Evolutionary conservation across 2,888 invertebrate genomes (phyloP), one percentile per base, ranked within the genome.

Genomic region (Andrena camellia): DNA sequence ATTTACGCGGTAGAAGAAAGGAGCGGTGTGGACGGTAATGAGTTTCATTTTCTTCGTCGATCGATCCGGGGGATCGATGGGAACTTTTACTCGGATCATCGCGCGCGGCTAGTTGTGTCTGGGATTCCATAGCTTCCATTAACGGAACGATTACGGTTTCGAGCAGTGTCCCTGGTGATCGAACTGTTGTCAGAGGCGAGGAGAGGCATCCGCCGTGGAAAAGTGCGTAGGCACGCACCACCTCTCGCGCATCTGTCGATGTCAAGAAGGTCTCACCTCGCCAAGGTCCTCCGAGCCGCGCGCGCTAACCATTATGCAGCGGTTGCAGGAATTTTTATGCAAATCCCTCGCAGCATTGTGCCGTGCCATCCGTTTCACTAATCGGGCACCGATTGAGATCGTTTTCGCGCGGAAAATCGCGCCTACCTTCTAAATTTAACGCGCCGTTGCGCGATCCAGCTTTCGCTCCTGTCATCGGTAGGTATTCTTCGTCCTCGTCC

Each of bases 271-370:
- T 89, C 89, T 87, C 87, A 81, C 88, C 85, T 87, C 89, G 74
- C 77, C 91, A 91, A 91, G 91, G 91, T 88, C 86, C 78, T 72
- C 71, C 77, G 54, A 74, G 63, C 71, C 33, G 13, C 42, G 31
- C 63, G 60, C 72, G 57, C 62, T 71, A 72, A 71, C 33, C 70
- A 87, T 88, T 89, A 88, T 88, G 88, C 88, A 72, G 78, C 77
- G 81, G 75, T 86, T 83, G 85, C 84, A 74, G 84, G 88, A 84
- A 91, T 92, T 92, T 92, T 92, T 91, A 92, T 92, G 92, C 92
- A 90, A 92, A 93, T 92, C 84, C 84, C 80, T 74, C 78, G 75
- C 78, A 74, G 84, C 89, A 90, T 89, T 87, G 89, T 86, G 79
- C 57, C 86, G 86, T 68, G 86, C 84, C 84, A 75, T 75, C 77